Conservation (phyloP, 2,113 vertebrate species). For the Brachypteracias leptosomus region DNA sequence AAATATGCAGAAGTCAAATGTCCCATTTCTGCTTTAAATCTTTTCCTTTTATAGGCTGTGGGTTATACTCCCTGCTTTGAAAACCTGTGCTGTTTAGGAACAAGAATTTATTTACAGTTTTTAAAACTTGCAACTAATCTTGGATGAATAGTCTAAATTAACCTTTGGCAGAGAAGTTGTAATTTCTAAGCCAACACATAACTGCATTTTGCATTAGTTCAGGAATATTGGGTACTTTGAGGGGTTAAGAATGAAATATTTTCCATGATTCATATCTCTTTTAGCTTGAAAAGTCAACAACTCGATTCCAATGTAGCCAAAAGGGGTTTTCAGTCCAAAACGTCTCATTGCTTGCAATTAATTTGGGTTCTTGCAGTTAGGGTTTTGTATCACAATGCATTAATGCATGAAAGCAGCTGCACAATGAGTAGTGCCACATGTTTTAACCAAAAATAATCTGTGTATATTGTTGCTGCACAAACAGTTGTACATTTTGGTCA, state of each 20-base stretch:
- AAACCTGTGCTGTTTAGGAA: slow-evolving; percentile 53
- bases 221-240: slow-evolving; percentile 38
- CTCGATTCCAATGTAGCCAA: slow-evolving; percentile 19
- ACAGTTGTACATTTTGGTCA: slow-evolving; percentile 42
- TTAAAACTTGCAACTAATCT: slow-evolving; percentile 51
- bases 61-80: slow-evolving; percentile 37
- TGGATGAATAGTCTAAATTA: slow-evolving; percentile 54
- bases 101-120: slow-evolving; percentile 64
- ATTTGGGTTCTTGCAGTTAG: slow-evolving; percentile 50
- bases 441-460: slow-evolving; percentile 65
- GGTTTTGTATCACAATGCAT: slow-evolving; percentile 36
- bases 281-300: slow-evolving; percentile 60
- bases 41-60: slow-evolving; percentile 63
- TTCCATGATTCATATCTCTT: slow-evolving; percentile 60
- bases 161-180: not conserved
- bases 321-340: slow-evolving; percentile 54
- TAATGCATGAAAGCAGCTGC: slow-evolving; percentile 63
- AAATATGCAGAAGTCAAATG: slow-evolving; percentile 59
- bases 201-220: slow-evolving; percentile 41
- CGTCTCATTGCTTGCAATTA: slow-evolving; percentile 48
- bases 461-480: slow-evolving; percentile 30
- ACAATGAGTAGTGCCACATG: slow-evolving; percentile 58
- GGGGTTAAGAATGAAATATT: slow-evolving; percentile 50
- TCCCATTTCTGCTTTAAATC: slow-evolving; percentile 63
- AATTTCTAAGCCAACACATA: slow-evolving; percentile 41